Conservation (phyloP, 35 echinoderm and acorn worm species). For the Anneissia japonica region DNA sequence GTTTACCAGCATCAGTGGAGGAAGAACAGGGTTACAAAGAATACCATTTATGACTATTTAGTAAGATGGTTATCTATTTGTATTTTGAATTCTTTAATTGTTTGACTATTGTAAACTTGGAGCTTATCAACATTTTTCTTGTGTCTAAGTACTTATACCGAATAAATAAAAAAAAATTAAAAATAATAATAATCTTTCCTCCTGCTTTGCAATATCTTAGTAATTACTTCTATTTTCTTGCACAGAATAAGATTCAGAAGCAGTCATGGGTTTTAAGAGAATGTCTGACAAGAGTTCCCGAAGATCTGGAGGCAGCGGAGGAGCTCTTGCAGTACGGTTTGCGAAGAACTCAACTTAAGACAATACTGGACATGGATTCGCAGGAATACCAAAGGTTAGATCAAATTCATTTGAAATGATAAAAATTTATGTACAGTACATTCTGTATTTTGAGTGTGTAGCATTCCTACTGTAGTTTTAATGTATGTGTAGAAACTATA, state of each 20-base stretch:
- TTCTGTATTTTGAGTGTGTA: neutral
- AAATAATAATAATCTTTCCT: no score
- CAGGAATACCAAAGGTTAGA: constrained; percentile 54
- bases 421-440: neutral
- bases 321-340: constrained; percentile 86
- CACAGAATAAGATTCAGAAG: constrained; percentile 94
- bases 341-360: constrained; percentile 72
- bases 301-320: constrained; percentile 90
- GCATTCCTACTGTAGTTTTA: no score
- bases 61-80: constrained; percentile 46
- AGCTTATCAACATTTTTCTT: neutral
- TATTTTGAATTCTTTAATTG: no score
- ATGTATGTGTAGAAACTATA: no score
- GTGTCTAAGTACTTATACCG: neutral
- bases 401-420: no score
- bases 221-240: no score
- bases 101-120: no score
- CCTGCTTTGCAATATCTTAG: no score
- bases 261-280: constrained; percentile 90
- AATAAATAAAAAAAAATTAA: neutral
- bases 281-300: constrained; percentile 90
- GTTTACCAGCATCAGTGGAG: constrained; percentile 96
- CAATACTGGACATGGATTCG: constrained; percentile 67
- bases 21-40: constrained; percentile 74
- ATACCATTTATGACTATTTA: constrained; percentile 91